Conservation (phyloP, 2,797 vertebrate genomes). For the Scleropages formosus region DNA sequence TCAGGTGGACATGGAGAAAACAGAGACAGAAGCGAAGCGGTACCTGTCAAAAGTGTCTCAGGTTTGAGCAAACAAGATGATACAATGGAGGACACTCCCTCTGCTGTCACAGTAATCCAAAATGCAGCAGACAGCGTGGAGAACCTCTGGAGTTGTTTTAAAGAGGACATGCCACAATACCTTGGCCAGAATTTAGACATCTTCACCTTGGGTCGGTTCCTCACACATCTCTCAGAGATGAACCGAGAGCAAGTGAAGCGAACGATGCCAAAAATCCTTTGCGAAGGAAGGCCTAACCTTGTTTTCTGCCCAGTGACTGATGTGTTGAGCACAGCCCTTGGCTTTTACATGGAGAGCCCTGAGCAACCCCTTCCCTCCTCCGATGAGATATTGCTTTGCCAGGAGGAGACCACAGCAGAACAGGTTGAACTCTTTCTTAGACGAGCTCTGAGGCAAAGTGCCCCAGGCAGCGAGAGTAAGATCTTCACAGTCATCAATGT, state of each 20-base stretch:
- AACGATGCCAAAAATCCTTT: conserved; percentile 52
- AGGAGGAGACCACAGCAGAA: conserved; percentile 65
- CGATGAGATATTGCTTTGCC: conserved; percentile 72
- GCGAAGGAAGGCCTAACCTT: conserved; percentile 68
- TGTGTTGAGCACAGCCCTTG: conserved; percentile 59
- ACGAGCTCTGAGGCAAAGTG: conserved; percentile 55
- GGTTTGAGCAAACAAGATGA: conserved; percentile 42
- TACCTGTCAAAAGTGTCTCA: conserved; percentile 12
- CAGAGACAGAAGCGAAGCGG: neutral
- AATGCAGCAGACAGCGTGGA: conserved; percentile 46
- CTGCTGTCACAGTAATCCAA: conserved; percentile 12
- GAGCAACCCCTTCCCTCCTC: conserved; percentile 60
- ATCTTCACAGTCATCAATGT: conserved; percentile 69
- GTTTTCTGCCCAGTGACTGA: conserved; percentile 62
- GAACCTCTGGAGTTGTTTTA: conserved; percentile 63
- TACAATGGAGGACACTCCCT: conserved; percentile 17
- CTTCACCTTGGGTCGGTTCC: conserved; percentile 55
- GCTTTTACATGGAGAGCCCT: conserved; percentile 58
- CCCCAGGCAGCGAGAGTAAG: conserved; percentile 49
- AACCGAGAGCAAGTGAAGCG: conserved; percentile 51
- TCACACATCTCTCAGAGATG: conserved; percentile 55
- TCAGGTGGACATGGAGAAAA: conserved; percentile 13
- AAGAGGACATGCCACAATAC: conserved; percentile 50
- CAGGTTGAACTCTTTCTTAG: conserved; percentile 73
- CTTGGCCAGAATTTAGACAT: conserved; percentile 60